A percentile compares a stretch with the other conserved stretches of the same genome.
These are phyloP conservation scores for Ariopsis seemanni DNA, from an alignment of 2,113 vertebrate genomes.

Conservation along the genomic window DNA sequence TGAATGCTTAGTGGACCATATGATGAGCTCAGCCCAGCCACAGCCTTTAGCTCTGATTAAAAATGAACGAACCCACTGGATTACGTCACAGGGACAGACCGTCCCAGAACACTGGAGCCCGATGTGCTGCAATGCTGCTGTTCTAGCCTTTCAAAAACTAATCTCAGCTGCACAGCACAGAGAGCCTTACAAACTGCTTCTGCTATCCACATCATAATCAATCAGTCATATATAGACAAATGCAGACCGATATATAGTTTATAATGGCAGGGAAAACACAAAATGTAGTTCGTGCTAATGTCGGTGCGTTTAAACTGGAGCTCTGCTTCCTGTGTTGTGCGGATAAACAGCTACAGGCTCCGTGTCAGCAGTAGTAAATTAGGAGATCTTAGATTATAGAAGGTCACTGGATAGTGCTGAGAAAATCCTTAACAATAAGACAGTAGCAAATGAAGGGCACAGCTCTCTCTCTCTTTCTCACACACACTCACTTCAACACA, in stretches of 20 bases:
- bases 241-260: background rate
- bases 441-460: background rate
- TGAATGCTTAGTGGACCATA: slow-evolving; percentile 34
- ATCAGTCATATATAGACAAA: background rate
- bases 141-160: background rate
- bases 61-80: slow-evolving; percentile 24
- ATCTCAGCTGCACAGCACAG: slow-evolving; percentile 14
- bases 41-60: slow-evolving; percentile 28
- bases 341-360: background rate
- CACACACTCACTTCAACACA: background rate
- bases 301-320: background rate
- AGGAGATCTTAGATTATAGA: background rate
- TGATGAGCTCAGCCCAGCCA: slow-evolving; percentile 16
- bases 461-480: background rate
- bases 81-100: background rate
- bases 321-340: background rate
- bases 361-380: background rate
- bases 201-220: background rate
- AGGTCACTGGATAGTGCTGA: background rate
- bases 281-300: background rate
- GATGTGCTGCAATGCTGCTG: background rate
- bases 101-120: background rate
- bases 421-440: background rate
- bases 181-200: background rate
- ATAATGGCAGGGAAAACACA: background rate